These are phyloP conservation scores for Cactoblastis cactorum DNA, from an alignment of 2,888 invertebrate species.

Conservation along the genomic window DNA sequence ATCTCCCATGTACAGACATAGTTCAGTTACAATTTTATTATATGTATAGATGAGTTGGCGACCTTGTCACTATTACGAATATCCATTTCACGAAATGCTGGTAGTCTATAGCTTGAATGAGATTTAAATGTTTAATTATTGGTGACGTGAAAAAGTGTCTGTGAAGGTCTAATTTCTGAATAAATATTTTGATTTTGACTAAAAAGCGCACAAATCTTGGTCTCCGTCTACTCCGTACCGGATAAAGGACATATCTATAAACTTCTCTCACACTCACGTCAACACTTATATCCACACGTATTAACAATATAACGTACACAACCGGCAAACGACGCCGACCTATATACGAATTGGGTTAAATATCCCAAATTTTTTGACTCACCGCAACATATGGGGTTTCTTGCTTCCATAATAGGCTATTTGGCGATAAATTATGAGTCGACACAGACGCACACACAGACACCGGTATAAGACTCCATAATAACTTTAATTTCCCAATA, in stretches of 20 bases:
- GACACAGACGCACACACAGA: slow-evolving; percentile 37
- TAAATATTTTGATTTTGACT: no score
- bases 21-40: no score
- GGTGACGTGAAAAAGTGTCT: no score
- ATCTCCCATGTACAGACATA: no score
- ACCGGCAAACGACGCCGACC: slow-evolving; percentile 8
- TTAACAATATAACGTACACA: neutral
- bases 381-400: slow-evolving; percentile 19
- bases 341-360: slow-evolving; percentile 49
- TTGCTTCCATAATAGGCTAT: slow-evolving; percentile 44
- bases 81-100: no score
- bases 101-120: no score
- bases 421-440: slow-evolving; percentile 39
- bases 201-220: no score
- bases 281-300: neutral
- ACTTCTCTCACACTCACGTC: neutral
- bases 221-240: no score
- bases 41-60: no score
- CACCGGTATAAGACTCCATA: slow-evolving; percentile 28
- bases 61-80: no score
- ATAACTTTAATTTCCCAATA: slow-evolving; percentile 20
- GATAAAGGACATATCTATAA: neutral
- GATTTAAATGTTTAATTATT: no score
- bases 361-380: slow-evolving; percentile 45
- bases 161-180: no score